Conservation (phyloP, 2,888 invertebrate species). For the Lottia scabra region DNA sequence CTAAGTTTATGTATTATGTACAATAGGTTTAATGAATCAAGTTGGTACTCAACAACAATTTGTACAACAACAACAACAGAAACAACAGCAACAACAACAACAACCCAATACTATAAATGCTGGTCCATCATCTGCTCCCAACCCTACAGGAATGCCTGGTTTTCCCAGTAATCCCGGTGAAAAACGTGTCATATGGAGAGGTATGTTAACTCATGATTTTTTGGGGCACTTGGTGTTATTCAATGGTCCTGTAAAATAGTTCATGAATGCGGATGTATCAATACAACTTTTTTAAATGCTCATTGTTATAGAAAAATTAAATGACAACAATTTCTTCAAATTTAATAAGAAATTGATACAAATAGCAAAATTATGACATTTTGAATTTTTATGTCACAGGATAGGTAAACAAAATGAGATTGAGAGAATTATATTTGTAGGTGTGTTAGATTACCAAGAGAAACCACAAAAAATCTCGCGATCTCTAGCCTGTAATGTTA, state of each 20-base stretch:
- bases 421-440: conserved; percentile 25
- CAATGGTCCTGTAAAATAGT: no score
- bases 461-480: conserved; percentile 75
- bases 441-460: conserved; percentile 88
- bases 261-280: no score
- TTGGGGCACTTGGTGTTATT: neutral
- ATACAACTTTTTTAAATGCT: no score
- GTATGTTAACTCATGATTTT: conserved; percentile 17
- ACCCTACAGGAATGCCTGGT: conserved; percentile 14
- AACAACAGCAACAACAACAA: neutral
- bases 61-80: neutral
- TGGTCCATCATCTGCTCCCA: conserved; percentile 10
- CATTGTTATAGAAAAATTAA: no score
- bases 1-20: no score
- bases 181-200: conserved; percentile 46
- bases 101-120: neutral
- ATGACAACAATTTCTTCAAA: no score
- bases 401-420: no score
- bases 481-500: conserved; percentile 82
- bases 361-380: no score
- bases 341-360: no score
- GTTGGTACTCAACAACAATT: neutral
- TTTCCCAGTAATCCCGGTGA: conserved; percentile 18
- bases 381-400: no score
- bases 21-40: no score